These are phyloP conservation scores for Calameuta idolon DNA, from an alignment of 2,888 invertebrate species.

Conservation along the genomic window DNA sequence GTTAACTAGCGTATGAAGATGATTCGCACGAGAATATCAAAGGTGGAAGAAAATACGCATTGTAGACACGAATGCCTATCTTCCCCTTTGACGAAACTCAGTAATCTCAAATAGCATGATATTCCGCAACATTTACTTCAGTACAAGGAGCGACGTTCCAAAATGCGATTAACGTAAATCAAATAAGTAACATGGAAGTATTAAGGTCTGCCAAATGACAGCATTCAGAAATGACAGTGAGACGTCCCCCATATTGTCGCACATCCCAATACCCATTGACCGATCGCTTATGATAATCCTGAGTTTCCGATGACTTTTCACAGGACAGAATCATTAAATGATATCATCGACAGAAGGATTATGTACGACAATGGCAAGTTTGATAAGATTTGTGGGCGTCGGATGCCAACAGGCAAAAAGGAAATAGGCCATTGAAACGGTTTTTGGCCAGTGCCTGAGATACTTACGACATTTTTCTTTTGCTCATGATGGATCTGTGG, in stretches of 20 bases:
- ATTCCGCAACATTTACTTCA: neutral
- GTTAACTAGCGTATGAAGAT: neutral
- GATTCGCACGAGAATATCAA: neutral
- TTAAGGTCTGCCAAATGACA: constrained; percentile 4
- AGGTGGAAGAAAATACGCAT: neutral
- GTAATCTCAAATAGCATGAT: neutral
- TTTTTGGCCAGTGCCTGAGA: constrained; percentile 12
- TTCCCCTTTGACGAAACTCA: neutral
- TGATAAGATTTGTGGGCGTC: constrained; percentile 13
- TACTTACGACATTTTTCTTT: constrained; percentile 66
- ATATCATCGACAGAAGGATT: neutral
- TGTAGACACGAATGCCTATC: neutral
- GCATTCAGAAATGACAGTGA: neutral
- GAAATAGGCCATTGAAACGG: neutral
- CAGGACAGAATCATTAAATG: neutral
- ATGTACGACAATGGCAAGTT: constrained; percentile 7
- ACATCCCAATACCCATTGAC: neutral
- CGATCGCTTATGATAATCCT: neutral
- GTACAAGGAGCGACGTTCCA: constrained; percentile 1
- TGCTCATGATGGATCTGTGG: constrained; percentile 52
- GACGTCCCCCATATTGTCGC: neutral
- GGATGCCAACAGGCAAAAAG: neutral
- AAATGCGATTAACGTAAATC: constrained; percentile 18
- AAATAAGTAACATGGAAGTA: constrained; percentile 22
- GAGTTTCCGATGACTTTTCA: neutral